phyloP scores from a whole-genome alignment of 2,888 invertebrate species.

The Carterocephalus palaemon region DNA sequence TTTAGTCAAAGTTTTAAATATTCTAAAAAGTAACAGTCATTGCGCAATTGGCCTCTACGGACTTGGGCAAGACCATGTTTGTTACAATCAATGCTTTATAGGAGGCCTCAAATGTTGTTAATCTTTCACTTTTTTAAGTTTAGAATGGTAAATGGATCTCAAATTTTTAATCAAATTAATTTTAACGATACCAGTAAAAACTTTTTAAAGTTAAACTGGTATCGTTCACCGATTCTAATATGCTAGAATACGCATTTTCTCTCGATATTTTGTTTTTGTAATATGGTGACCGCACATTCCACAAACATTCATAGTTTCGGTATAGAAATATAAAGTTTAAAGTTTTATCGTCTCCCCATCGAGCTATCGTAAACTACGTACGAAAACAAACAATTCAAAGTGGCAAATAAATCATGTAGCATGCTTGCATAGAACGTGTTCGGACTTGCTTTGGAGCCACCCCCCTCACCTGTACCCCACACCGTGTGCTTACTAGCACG shows the following conservation, averaged over 20 bases:
- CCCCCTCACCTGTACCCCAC: too few species aligned
- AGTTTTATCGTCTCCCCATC: background rate
- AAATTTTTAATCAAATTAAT: background rate
- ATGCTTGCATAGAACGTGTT: too few species aligned
- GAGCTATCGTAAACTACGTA: background rate
- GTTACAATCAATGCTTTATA: slow-evolving; percentile 24
- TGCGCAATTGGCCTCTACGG: slow-evolving; percentile 28
- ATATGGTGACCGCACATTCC: background rate
- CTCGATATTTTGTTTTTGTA: background rate
- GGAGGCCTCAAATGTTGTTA: slow-evolving; percentile 22
- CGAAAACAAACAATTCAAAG: too few species aligned
- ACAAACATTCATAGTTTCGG: background rate
- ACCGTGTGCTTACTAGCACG: too few species aligned
- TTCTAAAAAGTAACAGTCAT: slow-evolving; percentile 24
- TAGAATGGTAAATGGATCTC: background rate
- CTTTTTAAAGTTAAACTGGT: background rate
- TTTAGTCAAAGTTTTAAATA: slow-evolving; percentile 21
- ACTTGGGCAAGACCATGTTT: slow-evolving; percentile 20
- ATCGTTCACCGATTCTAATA: background rate
- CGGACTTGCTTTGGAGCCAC: too few species aligned
- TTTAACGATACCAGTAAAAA: too few species aligned
- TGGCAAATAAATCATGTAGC: too few species aligned
- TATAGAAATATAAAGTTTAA: slow-evolving; percentile 1
- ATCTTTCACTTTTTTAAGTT: background rate
- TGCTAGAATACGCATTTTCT: background rate